A percentile compares a stretch with the other conserved stretches of the same genome.
Evolutionary conservation across 2,113 vertebrate genomes (phyloP).

Genomic region (Planiliza haematocheilus): DNA sequence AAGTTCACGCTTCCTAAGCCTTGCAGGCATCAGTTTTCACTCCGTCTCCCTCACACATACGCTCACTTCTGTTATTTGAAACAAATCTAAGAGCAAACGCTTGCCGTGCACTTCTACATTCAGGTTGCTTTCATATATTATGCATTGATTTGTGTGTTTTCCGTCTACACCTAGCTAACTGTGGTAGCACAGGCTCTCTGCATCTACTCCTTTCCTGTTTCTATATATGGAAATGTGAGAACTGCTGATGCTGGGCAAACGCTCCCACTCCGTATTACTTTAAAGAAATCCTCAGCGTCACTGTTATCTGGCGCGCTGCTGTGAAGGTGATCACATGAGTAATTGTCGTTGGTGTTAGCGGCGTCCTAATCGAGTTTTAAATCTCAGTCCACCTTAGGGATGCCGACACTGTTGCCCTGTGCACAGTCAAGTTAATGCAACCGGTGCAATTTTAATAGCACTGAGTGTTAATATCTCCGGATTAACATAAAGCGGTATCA

Average conservation of each 20-base stretch:
- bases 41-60: not conserved
- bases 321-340: no score
- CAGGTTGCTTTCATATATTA: constrained; percentile 5
- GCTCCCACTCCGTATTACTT: not conserved
- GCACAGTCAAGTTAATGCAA: not conserved
- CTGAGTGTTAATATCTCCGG: not conserved
- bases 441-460: not conserved
- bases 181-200: not conserved
- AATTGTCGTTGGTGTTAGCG: no score
- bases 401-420: not conserved
- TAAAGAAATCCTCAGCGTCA: not conserved
- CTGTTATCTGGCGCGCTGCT: no score
- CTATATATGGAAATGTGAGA: not conserved
- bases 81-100: not conserved
- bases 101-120: not conserved
- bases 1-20: constrained; percentile 7
- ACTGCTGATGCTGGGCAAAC: constrained; percentile 20
- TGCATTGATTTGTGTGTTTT: constrained; percentile 10
- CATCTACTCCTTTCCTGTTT: constrained; percentile 5
- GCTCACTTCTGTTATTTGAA: not conserved
- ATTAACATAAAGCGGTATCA: not conserved
- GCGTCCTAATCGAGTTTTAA: no score
- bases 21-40: constrained; percentile 37
- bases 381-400: no score
- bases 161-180: constrained; percentile 4